Percentiles rank a stretch among this genome's conserved stretches.
Conservation (phyloP, 2,888 invertebrate species). For the Xanthia icteritia region DNA sequence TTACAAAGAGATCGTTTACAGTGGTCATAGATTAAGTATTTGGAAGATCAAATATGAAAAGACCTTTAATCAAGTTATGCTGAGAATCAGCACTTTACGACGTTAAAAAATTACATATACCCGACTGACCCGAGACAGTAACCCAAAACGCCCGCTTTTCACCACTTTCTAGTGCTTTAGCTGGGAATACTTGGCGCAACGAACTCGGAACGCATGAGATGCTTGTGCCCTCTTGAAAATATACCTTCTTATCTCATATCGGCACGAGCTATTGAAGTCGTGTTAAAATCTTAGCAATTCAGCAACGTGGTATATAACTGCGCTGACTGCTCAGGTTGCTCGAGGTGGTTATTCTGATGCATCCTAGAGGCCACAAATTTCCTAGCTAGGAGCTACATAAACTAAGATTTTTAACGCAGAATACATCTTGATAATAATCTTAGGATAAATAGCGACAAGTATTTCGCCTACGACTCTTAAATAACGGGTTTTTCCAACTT, state of each 20-base stretch:
- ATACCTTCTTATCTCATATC: background rate
- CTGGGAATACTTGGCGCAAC: background rate
- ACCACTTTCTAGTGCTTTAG: background rate
- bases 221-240: background rate
- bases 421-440: constrained; percentile 51
- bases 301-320: background rate
- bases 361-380: too few relatives aligned
- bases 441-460: constrained; percentile 46
- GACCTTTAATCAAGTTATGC: too few relatives aligned
- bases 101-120: too few relatives aligned
- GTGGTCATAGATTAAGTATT: background rate
- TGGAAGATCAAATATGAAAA: background rate
- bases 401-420: constrained; percentile 23
- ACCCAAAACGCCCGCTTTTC: background rate
- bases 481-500: constrained; percentile 51
- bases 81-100: too few relatives aligned
- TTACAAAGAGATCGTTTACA: background rate
- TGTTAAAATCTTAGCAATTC: background rate
- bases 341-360: too few relatives aligned
- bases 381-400: background rate
- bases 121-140: too few relatives aligned
- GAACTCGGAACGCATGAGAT: background rate
- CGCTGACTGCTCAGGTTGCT: background rate
- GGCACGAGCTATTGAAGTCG: background rate
- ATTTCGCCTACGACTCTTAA: constrained; percentile 59